Conservation (phyloP, 1,140 invertebrate genomes). For the Phymorhynchus buccinoides region DNA sequence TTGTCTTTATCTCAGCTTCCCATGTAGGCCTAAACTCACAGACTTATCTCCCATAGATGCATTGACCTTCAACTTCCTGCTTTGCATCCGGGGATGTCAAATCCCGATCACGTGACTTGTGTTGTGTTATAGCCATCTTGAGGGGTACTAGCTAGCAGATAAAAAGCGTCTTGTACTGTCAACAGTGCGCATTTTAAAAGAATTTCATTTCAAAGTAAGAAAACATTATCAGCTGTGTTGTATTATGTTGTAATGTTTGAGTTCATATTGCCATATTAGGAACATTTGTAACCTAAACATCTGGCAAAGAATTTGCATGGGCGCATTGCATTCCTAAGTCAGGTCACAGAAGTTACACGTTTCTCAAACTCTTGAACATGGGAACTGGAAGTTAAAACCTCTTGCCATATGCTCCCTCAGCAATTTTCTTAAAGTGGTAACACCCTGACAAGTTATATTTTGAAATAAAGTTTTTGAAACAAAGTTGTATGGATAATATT, state of each 20-base stretch:
- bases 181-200: background rate
- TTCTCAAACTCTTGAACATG: background rate
- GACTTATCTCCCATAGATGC: background rate
- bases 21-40: no score
- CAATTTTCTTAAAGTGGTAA: constrained; percentile 9
- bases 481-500: no score
- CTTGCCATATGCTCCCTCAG: no score
- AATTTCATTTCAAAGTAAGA: constrained; percentile 6
- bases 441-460: no score
- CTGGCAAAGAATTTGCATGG: background rate
- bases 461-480: no score
- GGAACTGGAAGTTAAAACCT: background rate
- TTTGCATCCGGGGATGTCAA: constrained; percentile 21
- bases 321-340: constrained; percentile 15
- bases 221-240: background rate
- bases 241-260: background rate
- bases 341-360: background rate
- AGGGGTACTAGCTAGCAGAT: constrained; percentile 43
- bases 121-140: constrained; percentile 55
- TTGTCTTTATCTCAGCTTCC: no score
- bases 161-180: background rate
- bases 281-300: background rate
- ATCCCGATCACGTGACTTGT: constrained; percentile 54
- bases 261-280: background rate
- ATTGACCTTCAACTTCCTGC: constrained; percentile 26